Evolutionary conservation across 2,888 invertebrate species (phyloP).

Genomic region (Nemotelus pantherinus): DNA sequence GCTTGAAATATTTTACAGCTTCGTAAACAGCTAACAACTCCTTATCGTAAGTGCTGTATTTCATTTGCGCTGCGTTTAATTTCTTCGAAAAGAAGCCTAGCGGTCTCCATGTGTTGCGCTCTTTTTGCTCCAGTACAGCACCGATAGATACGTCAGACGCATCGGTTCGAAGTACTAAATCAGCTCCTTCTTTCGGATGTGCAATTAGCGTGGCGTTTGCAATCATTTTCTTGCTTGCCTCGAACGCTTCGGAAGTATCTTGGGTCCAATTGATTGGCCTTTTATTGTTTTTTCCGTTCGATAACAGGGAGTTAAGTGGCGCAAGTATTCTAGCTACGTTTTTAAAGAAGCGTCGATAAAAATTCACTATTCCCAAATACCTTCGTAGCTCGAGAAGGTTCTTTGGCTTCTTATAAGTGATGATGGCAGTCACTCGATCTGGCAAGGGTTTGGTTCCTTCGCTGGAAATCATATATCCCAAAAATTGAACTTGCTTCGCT

Average conservation of each 20-base stretch:
- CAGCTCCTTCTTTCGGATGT: conserved; percentile 11
- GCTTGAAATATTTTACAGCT: conserved; percentile 26
- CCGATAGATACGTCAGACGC: conserved; percentile 15
- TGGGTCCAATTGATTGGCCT: not conserved
- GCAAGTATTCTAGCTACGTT: conserved; percentile 6
- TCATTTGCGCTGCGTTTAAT: conserved; percentile 55
- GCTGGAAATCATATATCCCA: conserved; percentile 37
- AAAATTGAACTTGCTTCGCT: conserved; percentile 8
- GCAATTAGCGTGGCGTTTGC: conserved; percentile 7
- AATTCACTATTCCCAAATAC: conserved; percentile 46
- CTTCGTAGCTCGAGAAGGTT: conserved; percentile 10
- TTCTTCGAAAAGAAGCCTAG: conserved; percentile 55
- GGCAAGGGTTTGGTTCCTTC: conserved; percentile 47
- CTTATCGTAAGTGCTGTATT: conserved; percentile 59
- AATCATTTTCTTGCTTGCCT: not conserved
- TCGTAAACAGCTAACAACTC: conserved; percentile 60
- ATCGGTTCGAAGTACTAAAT: not conserved
- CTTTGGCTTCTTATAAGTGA: conserved; percentile 16
- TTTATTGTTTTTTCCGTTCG: conserved; percentile 12
- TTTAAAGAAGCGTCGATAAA: conserved; percentile 49
- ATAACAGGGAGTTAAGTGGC: not conserved
- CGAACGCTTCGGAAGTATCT: conserved; percentile 1
- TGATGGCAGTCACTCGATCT: conserved; percentile 33
- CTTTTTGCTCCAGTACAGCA: not conserved
- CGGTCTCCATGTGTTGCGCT: not conserved